Evolutionary conservation across 2,113 vertebrate genomes (phyloP).

Genomic region (Empidonax alnorum): DNA sequence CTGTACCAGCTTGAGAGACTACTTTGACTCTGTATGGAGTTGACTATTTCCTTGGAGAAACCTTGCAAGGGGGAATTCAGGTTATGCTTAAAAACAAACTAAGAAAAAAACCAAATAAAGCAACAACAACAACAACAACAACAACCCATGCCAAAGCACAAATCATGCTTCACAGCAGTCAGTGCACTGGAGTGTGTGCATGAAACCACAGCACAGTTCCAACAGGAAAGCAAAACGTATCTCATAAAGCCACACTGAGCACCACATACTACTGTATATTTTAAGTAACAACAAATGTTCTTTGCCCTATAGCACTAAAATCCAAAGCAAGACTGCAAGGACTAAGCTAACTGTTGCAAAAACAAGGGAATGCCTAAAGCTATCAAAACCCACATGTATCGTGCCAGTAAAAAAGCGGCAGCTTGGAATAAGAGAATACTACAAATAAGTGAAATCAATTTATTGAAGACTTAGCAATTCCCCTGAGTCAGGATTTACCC

Average conservation of each 20-base stretch:
- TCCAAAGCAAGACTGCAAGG: not conserved
- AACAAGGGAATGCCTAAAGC: not conserved
- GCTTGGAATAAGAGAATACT: not conserved
- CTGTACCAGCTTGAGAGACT: not conserved
- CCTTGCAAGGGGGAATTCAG: not conserved
- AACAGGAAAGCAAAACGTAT: not conserved
- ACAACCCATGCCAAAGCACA: not conserved
- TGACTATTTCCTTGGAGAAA: not conserved
- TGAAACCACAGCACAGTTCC: not conserved
- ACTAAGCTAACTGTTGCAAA: not conserved
- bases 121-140: not conserved
- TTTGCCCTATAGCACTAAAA: not conserved
- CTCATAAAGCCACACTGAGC: not conserved
- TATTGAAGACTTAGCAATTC: not conserved
- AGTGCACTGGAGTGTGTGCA: not conserved
- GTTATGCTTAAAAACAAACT: not conserved
- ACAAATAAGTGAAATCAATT: not conserved
- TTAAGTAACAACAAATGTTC: not conserved
- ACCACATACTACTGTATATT: not conserved
- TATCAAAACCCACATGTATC: not conserved
- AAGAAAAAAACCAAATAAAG: not conserved
- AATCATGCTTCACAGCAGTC: not conserved
- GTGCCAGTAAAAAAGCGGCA: not conserved
- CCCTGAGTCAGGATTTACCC: not conserved
- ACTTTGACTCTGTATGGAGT: not conserved